A percentile compares a stretch with the other conserved stretches of the same genome.
Evolutionary conservation across 2,888 invertebrate genomes (phyloP).

Genomic region (Ectropis crepuscularia): DNA sequence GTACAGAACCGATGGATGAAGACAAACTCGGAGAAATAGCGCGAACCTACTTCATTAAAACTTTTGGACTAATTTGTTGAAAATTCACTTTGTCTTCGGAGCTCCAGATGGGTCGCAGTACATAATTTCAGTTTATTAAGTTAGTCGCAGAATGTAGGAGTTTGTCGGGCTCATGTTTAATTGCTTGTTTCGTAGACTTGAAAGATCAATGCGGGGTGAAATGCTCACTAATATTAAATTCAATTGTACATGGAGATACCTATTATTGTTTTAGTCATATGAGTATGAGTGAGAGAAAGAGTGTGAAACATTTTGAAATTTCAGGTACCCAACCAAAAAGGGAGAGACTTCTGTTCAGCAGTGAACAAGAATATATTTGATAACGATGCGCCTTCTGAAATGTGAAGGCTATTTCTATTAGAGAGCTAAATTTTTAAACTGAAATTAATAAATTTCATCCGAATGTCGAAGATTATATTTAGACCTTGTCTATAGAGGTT

Average conservation of each 20-base stretch:
- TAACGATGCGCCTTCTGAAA: too few relatives aligned
- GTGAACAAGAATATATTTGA: too few relatives aligned
- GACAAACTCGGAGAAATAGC: conserved; percentile 56
- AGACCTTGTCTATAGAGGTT: too few relatives aligned
- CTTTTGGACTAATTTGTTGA: conserved; percentile 78
- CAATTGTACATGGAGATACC: conserved; percentile 33
- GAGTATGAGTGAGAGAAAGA: too few relatives aligned
- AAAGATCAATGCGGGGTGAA: conserved; percentile 55
- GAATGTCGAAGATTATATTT: too few relatives aligned
- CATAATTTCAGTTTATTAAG: conserved; percentile 78
- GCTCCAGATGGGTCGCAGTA: conserved; percentile 77
- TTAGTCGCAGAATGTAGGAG: conserved; percentile 72
- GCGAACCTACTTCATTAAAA: conserved; percentile 69
- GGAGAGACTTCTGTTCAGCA: too few relatives aligned
- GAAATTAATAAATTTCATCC: too few relatives aligned
- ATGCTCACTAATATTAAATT: conserved; percentile 23
- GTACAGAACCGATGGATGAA: conserved; percentile 41
- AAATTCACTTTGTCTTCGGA: conserved; percentile 77
- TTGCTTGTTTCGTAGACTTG: conserved; percentile 67
- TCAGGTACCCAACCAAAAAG: too few relatives aligned
- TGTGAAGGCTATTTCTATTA: too few relatives aligned
- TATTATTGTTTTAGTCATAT: conserved; percentile 17
- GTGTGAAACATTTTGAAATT: too few relatives aligned
- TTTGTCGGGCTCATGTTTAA: conserved; percentile 73
- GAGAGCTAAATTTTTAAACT: too few relatives aligned